Conservation (phyloP, 2,113 vertebrate species). For the Sarotherodon lohbergeri region DNA sequence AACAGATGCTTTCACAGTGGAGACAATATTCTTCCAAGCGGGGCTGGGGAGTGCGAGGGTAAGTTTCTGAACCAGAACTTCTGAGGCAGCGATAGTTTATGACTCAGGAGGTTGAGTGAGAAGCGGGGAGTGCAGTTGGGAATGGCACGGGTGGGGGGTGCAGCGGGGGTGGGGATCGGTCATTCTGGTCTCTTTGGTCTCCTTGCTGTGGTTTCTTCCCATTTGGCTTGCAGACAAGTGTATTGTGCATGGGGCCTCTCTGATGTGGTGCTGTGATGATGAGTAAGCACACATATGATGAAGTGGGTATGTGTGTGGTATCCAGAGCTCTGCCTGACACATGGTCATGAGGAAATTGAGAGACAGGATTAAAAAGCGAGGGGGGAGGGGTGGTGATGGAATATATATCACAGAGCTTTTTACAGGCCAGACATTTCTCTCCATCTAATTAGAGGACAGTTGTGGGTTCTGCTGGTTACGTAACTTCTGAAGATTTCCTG, state of each 20-base stretch:
- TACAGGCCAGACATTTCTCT: slow-evolving; percentile 28
- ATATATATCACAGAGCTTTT: slow-evolving; percentile 46
- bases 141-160: not conserved
- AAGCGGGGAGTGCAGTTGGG: not conserved
- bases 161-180: not conserved
- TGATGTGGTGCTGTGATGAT: slow-evolving; percentile 60
- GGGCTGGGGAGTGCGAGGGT: not conserved
- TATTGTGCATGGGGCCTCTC: slow-evolving; percentile 43
- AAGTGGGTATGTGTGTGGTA: slow-evolving; percentile 46
- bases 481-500: slow-evolving; percentile 45
- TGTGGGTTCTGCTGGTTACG: slow-evolving; percentile 43
- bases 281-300: slow-evolving; percentile 58
- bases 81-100: slow-evolving; percentile 40
- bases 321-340: slow-evolving; percentile 50
- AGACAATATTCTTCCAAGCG: not conserved
- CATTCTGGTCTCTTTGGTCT: slow-evolving; percentile 40
- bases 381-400: not conserved
- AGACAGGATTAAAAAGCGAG: not conserved
- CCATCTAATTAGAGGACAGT: slow-evolving; percentile 52
- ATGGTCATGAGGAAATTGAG: slow-evolving; percentile 35
- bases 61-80: slow-evolving; percentile 20
- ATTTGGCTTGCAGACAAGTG: slow-evolving; percentile 61
- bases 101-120: slow-evolving; percentile 25
- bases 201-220: slow-evolving; percentile 53
- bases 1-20: slow-evolving; percentile 17